phyloP scores from a whole-genome alignment of 1,140 invertebrate species.

The Eciton burchellii region DNA sequence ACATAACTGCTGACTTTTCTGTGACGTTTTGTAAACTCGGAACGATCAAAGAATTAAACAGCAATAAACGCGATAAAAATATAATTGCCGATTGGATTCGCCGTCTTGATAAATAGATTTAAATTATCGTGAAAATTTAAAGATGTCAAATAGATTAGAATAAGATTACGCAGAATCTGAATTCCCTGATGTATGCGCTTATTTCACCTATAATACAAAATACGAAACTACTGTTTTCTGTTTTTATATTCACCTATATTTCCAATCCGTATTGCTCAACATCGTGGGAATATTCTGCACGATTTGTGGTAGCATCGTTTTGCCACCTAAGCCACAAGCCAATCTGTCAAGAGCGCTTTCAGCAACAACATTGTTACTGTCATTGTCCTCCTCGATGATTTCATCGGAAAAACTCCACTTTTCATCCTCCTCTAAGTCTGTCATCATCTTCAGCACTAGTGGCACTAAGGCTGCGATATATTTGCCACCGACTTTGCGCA shows the following conservation, averaged over 20 bases:
- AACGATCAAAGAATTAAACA: too few species aligned
- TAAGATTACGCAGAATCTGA: too few species aligned
- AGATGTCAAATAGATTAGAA: too few species aligned
- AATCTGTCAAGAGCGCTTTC: conserved; percentile 98
- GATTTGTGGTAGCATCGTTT: conserved; percentile 96
- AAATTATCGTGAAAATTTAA: too few species aligned
- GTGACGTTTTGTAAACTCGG: conserved; percentile 72
- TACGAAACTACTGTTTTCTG: too few species aligned
- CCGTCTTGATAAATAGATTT: too few species aligned
- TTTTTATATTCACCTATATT: conserved; percentile 85
- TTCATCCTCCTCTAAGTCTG: conserved; percentile 97
- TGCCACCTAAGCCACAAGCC: conserved; percentile 98
- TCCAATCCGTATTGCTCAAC: conserved; percentile 94
- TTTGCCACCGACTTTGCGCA: conserved; percentile 94
- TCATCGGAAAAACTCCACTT: conserved; percentile 90
- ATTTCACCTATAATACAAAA: too few species aligned
- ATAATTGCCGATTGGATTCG: too few species aligned
- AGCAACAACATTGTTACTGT: conserved; percentile 96
- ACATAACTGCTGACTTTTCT: conserved; percentile 80
- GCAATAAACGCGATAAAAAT: too few species aligned
- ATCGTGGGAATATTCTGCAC: conserved; percentile 94
- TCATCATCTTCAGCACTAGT: conserved; percentile 97
- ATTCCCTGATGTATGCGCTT: too few species aligned
- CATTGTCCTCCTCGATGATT: conserved; percentile 90
- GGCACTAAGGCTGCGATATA: conserved; percentile 93